phyloP scores from a whole-genome alignment of 2,888 invertebrate species.

The Arge pagana region DNA sequence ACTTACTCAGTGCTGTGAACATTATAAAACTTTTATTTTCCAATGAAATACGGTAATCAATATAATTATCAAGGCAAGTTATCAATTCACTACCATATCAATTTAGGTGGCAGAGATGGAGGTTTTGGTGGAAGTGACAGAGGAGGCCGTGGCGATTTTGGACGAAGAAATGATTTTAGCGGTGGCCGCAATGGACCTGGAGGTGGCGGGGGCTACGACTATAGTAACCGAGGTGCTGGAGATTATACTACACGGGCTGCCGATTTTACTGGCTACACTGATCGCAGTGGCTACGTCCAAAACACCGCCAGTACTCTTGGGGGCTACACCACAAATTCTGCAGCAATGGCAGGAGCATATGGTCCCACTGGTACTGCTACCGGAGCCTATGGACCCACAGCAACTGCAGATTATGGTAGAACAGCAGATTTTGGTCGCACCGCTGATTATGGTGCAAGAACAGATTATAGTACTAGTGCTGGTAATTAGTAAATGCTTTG shows the following conservation, averaged over 20 bases:
- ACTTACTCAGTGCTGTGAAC: background rate
- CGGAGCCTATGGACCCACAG: slow-evolving; percentile 52
- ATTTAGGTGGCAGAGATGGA: slow-evolving; percentile 34
- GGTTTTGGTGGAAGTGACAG: slow-evolving; percentile 31
- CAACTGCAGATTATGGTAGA: slow-evolving; percentile 51
- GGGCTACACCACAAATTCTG: slow-evolving; percentile 49
- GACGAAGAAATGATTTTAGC: slow-evolving; percentile 27
- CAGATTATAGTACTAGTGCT: slow-evolving; percentile 49
- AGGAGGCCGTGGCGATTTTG: slow-evolving; percentile 25
- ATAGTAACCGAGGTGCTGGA: slow-evolving; percentile 51
- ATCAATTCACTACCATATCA: slow-evolving; percentile 27
- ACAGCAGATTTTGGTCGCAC: slow-evolving; percentile 50
- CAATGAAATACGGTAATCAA: no score
- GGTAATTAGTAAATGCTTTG: no score
- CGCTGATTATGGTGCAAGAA: slow-evolving; percentile 50
- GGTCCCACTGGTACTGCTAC: slow-evolving; percentile 51
- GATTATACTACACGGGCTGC: slow-evolving; percentile 52
- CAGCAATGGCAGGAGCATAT: slow-evolving; percentile 52
- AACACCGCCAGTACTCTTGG: slow-evolving; percentile 53
- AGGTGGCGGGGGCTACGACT: slow-evolving; percentile 53
- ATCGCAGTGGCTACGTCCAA: slow-evolving; percentile 53
- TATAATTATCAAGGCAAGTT: no score
- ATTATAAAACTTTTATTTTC: no score
- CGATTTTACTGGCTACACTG: slow-evolving; percentile 52
- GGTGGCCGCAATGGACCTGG: slow-evolving; percentile 30